Base-by-base conservation (phyloP, 2,888 invertebrate species). In the Smittia aterrima region DNA sequence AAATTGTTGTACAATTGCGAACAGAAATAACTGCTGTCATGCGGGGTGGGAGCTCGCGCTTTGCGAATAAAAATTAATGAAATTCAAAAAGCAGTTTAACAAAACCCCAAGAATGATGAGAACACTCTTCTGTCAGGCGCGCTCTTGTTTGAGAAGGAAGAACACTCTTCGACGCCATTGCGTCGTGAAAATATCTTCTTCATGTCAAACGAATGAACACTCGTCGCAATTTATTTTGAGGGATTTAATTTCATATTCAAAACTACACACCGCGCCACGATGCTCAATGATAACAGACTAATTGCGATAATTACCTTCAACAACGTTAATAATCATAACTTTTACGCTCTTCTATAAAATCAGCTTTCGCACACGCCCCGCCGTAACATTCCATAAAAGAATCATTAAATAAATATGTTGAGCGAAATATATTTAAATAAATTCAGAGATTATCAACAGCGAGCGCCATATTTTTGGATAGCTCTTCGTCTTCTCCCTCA, bases 351-450 rank as follows among this genome's bases (percentile, higher is more conserved):
- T 4, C 25, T 9, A 11, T 11, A 70, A 53, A 70, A 18, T 11
- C 11, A 47, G 47, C 47, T 11, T 47, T n/a, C 7, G 16, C 24
- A 53, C 64, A 25, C 13, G 47, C 18, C 32, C 40, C 47, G 24
- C 24, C 47, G 22, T 20, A 68, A 3, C 25, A 70, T 70, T 70
- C 41, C 41, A 70, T 70, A 54, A 70, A 70, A 70, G 53, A 70
- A 70, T 70, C 70, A 70, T 70, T 70, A 70, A 53, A 70, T 70
- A 70, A 70, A 70, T 70, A 70, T 70, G 70, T 70, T 70, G 70
- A 54, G 25, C 53, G 25, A 70, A 70, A 70, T 70, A 54, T 70
- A 70, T 70, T 70, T 70, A 70, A 70, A 70, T 70, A 54, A 70
- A 70, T 70, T 53, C 70, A 70, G 70, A 70, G 70, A 70, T 70